Base-by-base conservation (phyloP, 2,888 invertebrate genomes). In the Hartigia nigra region DNA sequence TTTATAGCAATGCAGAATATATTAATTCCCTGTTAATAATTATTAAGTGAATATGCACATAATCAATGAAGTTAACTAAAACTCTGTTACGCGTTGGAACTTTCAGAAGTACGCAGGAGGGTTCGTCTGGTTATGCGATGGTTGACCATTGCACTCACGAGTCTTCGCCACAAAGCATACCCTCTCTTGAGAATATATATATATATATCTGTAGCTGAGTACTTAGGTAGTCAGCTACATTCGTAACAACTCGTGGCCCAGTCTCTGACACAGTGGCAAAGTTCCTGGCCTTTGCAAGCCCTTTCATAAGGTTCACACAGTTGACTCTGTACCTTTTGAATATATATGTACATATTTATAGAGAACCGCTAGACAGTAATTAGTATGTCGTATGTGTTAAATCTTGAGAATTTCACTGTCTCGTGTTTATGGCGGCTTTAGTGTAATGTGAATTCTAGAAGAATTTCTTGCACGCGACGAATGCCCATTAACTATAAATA, bases 81-180 rank as follows among this genome's bases (percentile, higher is more conserved):
- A 9, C 9, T 55, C 23, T 55, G 55, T 55, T 55, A 55, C 23
- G 55, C 23, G 55, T 55, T 0, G 55, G 23, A 23, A 55, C 55
- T 55, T 55, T 55, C 9, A 9, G 23, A 55, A 23, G 55, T 55
- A 55, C 55, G 55, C 23, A 23, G 23, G 23, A 14, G 9, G 23
- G 23, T 23, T 55, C 55, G 55, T 55, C 23, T 75, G 74, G 70
- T 77, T 79, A 82, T 84, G 84, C 81, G 82, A 83, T 80, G 86
- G 86, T 86, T 85, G 85, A 86, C 86, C 83, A 80, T 87, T 80
- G 83, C 84, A 76, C 84, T 83, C 81, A 80, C 83, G 81, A 79
- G 76, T 76, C 69, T 70, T 76, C n/a, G 87, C 82, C 85, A 78
- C 84, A 83, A 82, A 84, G 81, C 81, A 82, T 83, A 82, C 84